These are phyloP conservation scores for Vulpes ferrilata DNA, from an alignment of 2,113 vertebrate genomes.

Conservation along the genomic window DNA sequence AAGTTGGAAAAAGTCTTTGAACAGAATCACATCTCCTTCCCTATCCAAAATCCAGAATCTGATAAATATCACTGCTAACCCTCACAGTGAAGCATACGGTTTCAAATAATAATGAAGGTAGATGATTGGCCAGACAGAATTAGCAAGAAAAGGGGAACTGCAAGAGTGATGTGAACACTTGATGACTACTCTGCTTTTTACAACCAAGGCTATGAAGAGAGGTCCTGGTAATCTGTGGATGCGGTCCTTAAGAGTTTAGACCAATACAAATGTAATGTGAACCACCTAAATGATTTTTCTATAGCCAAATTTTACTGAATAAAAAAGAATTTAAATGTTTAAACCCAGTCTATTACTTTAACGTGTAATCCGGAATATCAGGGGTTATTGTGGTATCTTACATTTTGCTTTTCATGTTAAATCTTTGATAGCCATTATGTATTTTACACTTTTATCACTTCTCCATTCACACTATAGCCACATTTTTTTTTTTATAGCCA, in stretches of 20 bases:
- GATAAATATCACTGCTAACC: background rate
- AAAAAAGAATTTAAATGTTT: slow-evolving; percentile 22
- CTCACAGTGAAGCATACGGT: background rate
- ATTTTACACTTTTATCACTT: background rate
- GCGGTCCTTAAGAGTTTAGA: background rate
- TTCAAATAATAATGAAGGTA: slow-evolving; percentile 12
- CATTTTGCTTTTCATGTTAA: background rate
- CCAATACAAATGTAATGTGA: background rate
- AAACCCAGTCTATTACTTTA: slow-evolving; percentile 41
- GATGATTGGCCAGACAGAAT: background rate
- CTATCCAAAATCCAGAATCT: slow-evolving; percentile 31
- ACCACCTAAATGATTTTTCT: background rate
- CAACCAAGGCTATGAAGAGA: background rate
- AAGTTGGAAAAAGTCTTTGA: background rate
- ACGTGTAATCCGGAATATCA: background rate
- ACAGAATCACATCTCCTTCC: background rate
- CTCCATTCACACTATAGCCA: background rate
- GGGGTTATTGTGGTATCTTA: background rate
- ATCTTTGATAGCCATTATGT: background rate
- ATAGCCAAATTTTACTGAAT: background rate
- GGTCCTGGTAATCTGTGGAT: background rate
- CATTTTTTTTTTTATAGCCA: background rate
- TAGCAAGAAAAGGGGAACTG: background rate
- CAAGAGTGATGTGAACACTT: background rate
- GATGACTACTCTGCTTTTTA: background rate